Conservation (phyloP, 2,888 invertebrate species). For the Pristionchus fissidentatus region DNA sequence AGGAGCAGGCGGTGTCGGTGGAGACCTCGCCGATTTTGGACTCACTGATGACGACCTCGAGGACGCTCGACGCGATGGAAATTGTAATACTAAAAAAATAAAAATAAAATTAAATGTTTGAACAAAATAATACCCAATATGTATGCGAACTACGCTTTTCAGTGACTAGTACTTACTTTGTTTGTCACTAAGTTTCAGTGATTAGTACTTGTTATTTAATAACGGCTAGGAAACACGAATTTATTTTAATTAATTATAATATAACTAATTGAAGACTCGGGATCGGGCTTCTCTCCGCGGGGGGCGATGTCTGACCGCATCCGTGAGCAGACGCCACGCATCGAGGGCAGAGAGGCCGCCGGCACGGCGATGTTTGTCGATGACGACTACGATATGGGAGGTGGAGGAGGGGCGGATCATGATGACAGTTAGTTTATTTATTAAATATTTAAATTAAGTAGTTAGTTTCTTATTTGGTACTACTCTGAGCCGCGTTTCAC, state of each 20-base stretch:
- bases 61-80: neutral
- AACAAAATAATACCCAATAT: neutral
- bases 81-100: neutral
- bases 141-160: neutral
- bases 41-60: constrained; percentile 41
- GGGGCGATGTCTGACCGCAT: constrained; percentile 13
- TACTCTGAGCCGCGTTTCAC: too few relatives aligned
- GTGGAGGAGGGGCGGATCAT: neutral
- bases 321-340: constrained; percentile 58
- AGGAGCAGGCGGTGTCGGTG: constrained; percentile 54
- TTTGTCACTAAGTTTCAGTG: neutral
- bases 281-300: neutral
- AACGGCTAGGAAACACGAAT: neutral
- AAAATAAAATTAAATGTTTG: neutral
- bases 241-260: neutral
- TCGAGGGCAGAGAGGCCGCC: constrained; percentile 50
- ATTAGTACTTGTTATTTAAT: neutral
- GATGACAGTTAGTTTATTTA: constrained; percentile 27
- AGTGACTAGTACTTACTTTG: too few relatives aligned
- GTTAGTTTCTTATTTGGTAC: too few relatives aligned
- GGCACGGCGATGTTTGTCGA: constrained; percentile 6
- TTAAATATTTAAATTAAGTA: too few relatives aligned
- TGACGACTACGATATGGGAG: neutral
- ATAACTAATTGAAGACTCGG: neutral
- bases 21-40: constrained; percentile 74